These are phyloP conservation scores for Gopherus evgoodei DNA, from an alignment of 2,113 vertebrate species.

Conservation along the genomic window DNA sequence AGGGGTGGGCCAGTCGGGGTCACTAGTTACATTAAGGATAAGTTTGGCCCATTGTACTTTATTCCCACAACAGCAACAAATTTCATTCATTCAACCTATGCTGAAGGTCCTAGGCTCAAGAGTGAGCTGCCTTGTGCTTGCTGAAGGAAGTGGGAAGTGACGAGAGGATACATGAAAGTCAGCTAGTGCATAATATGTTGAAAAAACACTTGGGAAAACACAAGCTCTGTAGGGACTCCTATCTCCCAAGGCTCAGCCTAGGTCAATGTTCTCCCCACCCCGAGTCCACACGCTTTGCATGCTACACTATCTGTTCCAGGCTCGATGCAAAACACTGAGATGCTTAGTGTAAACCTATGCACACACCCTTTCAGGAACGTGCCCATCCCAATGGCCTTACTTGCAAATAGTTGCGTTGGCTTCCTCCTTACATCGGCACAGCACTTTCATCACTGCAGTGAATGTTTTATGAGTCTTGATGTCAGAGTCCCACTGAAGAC, in stretches of 20 bases:
- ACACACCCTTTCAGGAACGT: neutral
- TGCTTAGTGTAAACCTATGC: neutral
- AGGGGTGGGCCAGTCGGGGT: neutral
- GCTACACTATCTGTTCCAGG: neutral
- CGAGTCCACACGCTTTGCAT: neutral
- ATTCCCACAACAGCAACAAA: neutral
- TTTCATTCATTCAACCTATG: neutral
- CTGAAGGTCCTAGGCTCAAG: neutral
- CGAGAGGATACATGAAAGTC: neutral
- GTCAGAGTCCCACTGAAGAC: constrained; percentile 83
- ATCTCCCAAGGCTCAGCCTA: too few species aligned
- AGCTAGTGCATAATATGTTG: neutral
- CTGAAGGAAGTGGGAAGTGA: neutral
- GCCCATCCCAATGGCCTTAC: constrained; percentile 64
- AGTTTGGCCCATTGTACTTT: neutral
- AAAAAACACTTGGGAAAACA: neutral
- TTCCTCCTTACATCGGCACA: constrained; percentile 86
- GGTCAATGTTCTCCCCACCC: neutral
- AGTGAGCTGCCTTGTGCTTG: neutral
- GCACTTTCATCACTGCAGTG: constrained; percentile 81
- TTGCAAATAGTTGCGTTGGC: constrained; percentile 79
- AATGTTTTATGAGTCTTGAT: constrained; percentile 87
- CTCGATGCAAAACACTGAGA: neutral
- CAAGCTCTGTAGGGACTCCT: too few species aligned
- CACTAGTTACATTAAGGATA: neutral